phyloP scores from a whole-genome alignment of 2,113 vertebrate genomes.

The Euleptes europaea region DNA sequence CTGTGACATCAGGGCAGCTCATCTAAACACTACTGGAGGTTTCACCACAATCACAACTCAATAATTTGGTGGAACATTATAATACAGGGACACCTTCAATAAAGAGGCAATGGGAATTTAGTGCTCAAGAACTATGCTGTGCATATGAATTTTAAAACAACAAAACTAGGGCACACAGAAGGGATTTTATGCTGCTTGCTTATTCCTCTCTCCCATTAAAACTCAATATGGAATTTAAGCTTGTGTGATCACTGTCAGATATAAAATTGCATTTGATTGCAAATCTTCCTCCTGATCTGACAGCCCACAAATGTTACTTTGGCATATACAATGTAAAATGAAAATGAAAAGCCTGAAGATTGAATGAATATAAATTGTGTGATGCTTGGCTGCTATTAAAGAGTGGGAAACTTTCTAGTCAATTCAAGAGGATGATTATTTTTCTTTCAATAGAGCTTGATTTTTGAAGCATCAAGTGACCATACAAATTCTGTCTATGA shows the following conservation, averaged over 20 bases:
- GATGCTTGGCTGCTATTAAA: constrained; percentile 17
- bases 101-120: background rate
- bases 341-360: constrained; percentile 19
- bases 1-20: background rate
- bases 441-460: background rate
- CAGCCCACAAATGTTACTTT: constrained; percentile 18
- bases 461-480: constrained; percentile 8
- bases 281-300: constrained; percentile 12
- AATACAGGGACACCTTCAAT: background rate
- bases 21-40: background rate
- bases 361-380: constrained; percentile 11
- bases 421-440: background rate
- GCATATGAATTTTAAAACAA: constrained; percentile 2
- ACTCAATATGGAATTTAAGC: background rate
- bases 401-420: background rate
- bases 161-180: background rate
- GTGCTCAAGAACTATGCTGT: background rate
- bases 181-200: constrained; percentile 1
- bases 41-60: background rate
- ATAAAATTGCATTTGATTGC: constrained; percentile 9
- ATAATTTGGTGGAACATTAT: background rate
- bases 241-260: background rate
- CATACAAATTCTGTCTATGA: background rate
- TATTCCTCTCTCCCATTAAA: background rate
- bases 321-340: constrained; percentile 13